Base-by-base conservation (phyloP, 1,140 invertebrate species). In the Drosophila aff. region DNA sequence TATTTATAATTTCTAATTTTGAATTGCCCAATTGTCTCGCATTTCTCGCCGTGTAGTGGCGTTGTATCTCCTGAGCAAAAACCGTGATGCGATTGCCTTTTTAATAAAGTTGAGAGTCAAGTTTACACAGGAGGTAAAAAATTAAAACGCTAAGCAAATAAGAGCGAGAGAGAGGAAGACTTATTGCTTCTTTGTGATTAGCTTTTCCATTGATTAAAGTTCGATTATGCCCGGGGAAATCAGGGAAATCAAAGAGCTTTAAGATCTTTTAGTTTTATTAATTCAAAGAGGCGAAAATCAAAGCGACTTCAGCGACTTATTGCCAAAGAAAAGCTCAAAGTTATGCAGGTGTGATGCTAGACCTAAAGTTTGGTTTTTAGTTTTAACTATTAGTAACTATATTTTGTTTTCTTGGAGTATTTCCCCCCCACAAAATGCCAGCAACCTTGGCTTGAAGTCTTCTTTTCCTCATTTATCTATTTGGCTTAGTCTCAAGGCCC, bases 71-170 rank as follows among this genome's bases (percentile, higher is more conserved):
- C 23, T 18, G 61, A 50, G 44, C 61, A 18, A 40, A 49, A 49
- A 65, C 61, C 36, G 9, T 36, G 9, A 11, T 67, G 40, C 63
- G 63, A 71, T 55, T 69, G 44, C 26, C 43, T 59, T 73, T 73
- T 67, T 71, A 59, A 43, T 71, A 69, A 71, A 43, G 52, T 36
- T 69, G 52, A 49, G 69, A 73, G 69, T 69, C 65, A 71, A 72
- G 38, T 71, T 50, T 36, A 59, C 69, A 49, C 52, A 49, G 28
- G 65, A 71, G 52, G 41, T 49, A 43, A 38, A 57, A 68, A 69
- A 46, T 67, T 31, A 31, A 36, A 73, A 46, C 28, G 43, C 33
- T 40, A 33, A 43, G 49, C 10, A 68, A 58, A 40, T 58, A 10
- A 23, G 40, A 18, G 15, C 1, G 23, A 23, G 23, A 23, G 23